Evolutionary conservation across 2,113 vertebrate genomes (phyloP).

Genomic region (Ammodytes dubius): DNA sequence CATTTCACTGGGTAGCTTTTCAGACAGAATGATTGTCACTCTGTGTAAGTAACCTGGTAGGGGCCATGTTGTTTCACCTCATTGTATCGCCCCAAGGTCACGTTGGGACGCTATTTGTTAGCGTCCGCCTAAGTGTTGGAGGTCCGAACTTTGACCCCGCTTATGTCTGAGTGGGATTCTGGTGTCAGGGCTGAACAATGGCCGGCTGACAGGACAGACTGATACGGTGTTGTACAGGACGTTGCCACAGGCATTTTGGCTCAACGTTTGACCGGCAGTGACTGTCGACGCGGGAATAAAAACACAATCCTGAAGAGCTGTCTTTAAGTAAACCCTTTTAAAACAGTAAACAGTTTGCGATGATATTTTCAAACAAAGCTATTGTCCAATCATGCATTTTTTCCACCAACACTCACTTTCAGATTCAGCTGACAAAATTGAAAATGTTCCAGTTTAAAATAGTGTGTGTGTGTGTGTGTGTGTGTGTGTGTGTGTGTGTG

Average conservation of each 20-base stretch:
- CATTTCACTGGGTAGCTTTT: conserved; percentile 62
- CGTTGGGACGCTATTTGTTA: conserved; percentile 61
- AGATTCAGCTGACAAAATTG: conserved; percentile 11
- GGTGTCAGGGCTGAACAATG: conserved; percentile 76
- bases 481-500: not conserved
- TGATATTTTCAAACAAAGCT: conserved; percentile 2
- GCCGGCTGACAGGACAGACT: conserved; percentile 49
- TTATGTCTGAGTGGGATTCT: conserved; percentile 70
- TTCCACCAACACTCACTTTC: not conserved
- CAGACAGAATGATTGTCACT: conserved; percentile 52
- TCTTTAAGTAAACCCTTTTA: not conserved
- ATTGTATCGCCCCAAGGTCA: conserved; percentile 62
- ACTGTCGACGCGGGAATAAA: conserved; percentile 8
- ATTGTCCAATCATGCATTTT: not conserved
- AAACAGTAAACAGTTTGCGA: not conserved
- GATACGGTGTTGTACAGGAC: conserved; percentile 38
- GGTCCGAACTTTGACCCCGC: conserved; percentile 75
- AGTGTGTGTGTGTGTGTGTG: not conserved
- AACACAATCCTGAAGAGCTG: conserved; percentile 4
- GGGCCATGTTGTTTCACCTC: conserved; percentile 38
- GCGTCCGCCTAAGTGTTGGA: conserved; percentile 48
- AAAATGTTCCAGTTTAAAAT: not conserved
- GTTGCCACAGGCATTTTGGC: conserved; percentile 42
- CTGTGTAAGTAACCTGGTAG: conserved; percentile 5
- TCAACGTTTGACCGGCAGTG: conserved; percentile 22